Conservation (phyloP, 2,797 vertebrate genomes). For the Molossus molossus region DNA sequence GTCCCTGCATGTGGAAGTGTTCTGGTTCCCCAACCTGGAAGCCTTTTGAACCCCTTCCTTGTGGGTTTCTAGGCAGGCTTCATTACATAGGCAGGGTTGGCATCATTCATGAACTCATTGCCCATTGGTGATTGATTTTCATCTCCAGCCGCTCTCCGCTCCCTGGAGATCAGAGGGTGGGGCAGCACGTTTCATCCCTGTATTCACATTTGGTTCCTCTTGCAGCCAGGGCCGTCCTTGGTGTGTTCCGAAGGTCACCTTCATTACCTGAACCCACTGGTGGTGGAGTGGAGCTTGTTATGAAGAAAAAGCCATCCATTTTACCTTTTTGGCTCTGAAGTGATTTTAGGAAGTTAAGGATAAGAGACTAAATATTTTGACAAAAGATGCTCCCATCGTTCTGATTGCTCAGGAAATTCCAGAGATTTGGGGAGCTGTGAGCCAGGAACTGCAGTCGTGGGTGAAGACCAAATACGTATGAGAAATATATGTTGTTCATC, state of each 20-base stretch:
- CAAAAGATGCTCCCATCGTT: not conserved
- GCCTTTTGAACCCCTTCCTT: not conserved
- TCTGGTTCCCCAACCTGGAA: not conserved
- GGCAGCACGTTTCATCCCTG: not conserved
- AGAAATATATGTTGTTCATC: conserved; percentile 23
- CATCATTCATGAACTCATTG: not conserved
- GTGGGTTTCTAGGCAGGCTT: not conserved
- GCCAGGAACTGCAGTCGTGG: not conserved
- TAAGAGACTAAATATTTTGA: not conserved
- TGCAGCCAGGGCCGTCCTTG: not conserved
- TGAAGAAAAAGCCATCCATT: not conserved
- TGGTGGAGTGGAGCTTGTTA: not conserved
- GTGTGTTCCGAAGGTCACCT: not conserved
- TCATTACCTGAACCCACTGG: not conserved
- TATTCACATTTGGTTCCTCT: not conserved
- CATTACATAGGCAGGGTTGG: not conserved
- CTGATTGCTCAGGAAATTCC: not conserved
- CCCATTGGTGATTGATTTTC: not conserved
- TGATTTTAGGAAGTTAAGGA: not conserved
- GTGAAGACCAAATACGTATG: not conserved
- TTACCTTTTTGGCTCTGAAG: not conserved
- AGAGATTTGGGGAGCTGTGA: not conserved
- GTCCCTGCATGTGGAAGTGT: not conserved
- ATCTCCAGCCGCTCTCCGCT: not conserved
- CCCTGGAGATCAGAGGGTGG: not conserved